Conservation (phyloP, 2,113 vertebrate species). For the Microcebus tavaratra region DNA sequence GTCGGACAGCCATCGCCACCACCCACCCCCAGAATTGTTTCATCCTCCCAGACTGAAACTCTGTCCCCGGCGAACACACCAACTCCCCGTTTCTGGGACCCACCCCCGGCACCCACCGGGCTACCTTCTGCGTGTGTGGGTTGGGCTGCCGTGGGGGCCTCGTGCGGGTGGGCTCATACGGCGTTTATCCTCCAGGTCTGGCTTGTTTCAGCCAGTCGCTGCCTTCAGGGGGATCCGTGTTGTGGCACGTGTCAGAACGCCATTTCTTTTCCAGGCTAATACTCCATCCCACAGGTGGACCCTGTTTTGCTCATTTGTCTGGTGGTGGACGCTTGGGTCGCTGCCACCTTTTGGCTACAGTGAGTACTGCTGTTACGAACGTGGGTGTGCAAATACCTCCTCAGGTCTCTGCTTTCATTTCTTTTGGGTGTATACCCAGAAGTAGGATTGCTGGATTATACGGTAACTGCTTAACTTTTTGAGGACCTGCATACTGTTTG, state of each 20-base stretch:
- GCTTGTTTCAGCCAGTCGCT: not conserved
- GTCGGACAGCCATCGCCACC: accelerated
- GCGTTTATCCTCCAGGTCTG: not conserved
- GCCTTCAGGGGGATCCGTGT: accelerated
- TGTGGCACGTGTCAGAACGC: not conserved
- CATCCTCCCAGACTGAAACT: not conserved
- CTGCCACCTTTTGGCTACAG: not conserved
- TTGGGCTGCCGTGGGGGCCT: not conserved
- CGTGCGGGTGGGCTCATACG: too few relatives aligned
- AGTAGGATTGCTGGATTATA: not conserved
- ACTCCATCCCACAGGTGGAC: too few relatives aligned
- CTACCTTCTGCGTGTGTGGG: not conserved
- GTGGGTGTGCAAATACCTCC: not conserved
- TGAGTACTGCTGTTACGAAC: not conserved
- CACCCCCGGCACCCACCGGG: not conserved
- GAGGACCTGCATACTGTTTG: not conserved
- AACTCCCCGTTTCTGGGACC: accelerated
- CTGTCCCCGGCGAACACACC: not conserved
- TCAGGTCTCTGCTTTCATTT: not conserved
- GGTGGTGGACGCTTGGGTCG: not conserved
- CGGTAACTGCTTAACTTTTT: not conserved
- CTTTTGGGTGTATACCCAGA: not conserved
- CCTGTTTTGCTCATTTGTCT: too few relatives aligned
- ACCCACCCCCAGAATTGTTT: not conserved
- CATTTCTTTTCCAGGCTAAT: not conserved